Conservation (phyloP, 2,888 invertebrate genomes). For the Meghimatium bilineatum region DNA sequence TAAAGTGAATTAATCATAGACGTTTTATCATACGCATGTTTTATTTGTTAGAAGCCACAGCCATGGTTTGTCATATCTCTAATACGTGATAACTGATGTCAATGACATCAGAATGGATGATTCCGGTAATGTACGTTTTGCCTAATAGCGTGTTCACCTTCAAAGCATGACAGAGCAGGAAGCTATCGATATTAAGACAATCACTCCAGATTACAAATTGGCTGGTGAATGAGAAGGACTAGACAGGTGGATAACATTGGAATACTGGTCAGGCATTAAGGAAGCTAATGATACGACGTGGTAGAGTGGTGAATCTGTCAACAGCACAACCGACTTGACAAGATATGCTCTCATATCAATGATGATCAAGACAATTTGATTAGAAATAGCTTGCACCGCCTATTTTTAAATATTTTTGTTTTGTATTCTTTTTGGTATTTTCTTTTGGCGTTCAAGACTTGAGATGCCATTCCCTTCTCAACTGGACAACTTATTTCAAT, state of each 20-base stretch:
- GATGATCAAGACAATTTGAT: not conserved
- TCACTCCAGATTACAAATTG: not conserved
- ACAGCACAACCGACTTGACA: not conserved
- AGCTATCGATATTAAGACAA: not conserved
- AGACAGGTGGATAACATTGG: constrained; percentile 3
- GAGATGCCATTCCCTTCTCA: too few species aligned
- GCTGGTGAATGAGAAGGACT: not conserved
- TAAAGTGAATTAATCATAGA: not conserved
- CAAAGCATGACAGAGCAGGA: not conserved
- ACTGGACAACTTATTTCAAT: too few species aligned
- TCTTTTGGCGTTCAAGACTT: too few species aligned
- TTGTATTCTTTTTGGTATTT: too few species aligned
- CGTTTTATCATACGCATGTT: not conserved
- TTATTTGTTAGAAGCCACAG: not conserved
- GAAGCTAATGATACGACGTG: not conserved
- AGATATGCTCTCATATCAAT: not conserved
- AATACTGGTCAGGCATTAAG: constrained; percentile 2
- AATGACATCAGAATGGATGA: not conserved
- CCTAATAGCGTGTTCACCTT: not conserved
- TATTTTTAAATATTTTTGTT: not conserved
- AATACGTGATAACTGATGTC: not conserved
- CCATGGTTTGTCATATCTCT: not conserved
- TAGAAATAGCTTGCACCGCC: not conserved
- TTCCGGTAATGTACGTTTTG: not conserved
- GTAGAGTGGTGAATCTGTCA: not conserved